Percentiles rank a stretch among this genome's conserved stretches.
Conservation (phyloP, 2,888 invertebrate species). For the Glyphotaelius pellucidus region DNA sequence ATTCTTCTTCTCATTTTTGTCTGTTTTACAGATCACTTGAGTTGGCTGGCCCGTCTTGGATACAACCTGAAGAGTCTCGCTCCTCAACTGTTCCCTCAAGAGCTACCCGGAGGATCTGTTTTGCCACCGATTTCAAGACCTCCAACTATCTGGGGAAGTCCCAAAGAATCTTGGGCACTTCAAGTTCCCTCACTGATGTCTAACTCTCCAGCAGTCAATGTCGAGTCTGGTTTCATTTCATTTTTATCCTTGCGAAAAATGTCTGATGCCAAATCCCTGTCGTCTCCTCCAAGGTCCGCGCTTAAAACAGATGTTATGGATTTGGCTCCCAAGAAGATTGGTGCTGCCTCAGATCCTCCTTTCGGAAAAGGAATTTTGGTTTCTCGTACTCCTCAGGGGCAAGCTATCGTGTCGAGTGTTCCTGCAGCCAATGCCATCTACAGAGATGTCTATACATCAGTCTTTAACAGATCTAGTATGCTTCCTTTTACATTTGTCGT, state of each 20-base stretch:
- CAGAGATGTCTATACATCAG: conserved; percentile 93
- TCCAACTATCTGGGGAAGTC: conserved; percentile 78
- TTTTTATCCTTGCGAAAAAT: conserved; percentile 88
- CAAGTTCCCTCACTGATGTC: conserved; percentile 81
- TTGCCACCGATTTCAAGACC: conserved; percentile 80
- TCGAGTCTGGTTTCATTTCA: conserved; percentile 90
- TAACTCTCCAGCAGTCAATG: conserved; percentile 82
- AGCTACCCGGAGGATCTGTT: conserved; percentile 82
- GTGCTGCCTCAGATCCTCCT: conserved; percentile 91
- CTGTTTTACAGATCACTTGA: conserved; percentile 84
- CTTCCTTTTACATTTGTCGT: conserved; percentile 92
- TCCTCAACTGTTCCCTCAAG: conserved; percentile 89
- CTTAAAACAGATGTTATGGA: conserved; percentile 88
- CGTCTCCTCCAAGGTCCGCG: conserved; percentile 88
- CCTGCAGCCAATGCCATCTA: conserved; percentile 94
- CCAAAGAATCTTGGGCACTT: conserved; percentile 75
- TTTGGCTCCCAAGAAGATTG: conserved; percentile 85
- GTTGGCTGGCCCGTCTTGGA: conserved; percentile 91
- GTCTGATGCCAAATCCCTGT: conserved; percentile 85
- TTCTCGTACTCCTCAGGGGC: conserved; percentile 86
- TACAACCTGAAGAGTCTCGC: conserved; percentile 91
- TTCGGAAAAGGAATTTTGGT: conserved; percentile 93
- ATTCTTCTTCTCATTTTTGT: not conserved
- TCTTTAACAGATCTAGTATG: conserved; percentile 92
- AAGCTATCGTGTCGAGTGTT: conserved; percentile 90